Conservation (phyloP, 1,140 invertebrate genomes). For the Drosophila serrata region DNA sequence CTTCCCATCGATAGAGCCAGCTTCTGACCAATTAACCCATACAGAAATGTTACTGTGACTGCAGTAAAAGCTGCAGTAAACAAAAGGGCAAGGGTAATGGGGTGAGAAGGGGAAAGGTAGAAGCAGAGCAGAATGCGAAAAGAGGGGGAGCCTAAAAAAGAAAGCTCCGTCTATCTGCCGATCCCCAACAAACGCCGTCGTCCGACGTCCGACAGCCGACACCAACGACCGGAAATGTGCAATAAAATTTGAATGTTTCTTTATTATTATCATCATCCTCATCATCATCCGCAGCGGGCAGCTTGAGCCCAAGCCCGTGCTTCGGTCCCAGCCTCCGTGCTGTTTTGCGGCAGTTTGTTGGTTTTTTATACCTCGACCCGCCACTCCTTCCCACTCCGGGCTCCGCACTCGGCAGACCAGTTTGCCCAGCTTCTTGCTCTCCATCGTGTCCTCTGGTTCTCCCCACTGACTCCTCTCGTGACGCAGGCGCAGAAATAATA, state of each 20-base stretch:
- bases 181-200: conserved; percentile 50
- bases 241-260: conserved; percentile 85
- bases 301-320: conserved; percentile 44
- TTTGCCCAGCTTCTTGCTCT: conserved; percentile 20
- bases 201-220: conserved; percentile 29
- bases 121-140: conserved; percentile 14
- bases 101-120: conserved; percentile 30
- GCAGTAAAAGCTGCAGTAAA: conserved; percentile 17
- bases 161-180: conserved; percentile 47
- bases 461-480: conserved; percentile 53
- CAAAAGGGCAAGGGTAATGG: conserved; percentile 19
- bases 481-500: conserved; percentile 73
- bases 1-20: neutral
- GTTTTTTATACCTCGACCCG: conserved; percentile 51
- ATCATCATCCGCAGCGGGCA: conserved; percentile 68
- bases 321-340: conserved; percentile 34
- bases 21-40: conserved; percentile 28
- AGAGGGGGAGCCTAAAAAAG: conserved; percentile 51
- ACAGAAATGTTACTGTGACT: conserved; percentile 27
- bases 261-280: conserved; percentile 83
- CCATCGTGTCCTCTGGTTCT: conserved; percentile 13
- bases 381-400: conserved; percentile 35
- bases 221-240: conserved; percentile 82
- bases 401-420: conserved; percentile 30
- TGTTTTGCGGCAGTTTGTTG: conserved; percentile 28